phyloP scores from a whole-genome alignment of 1,140 invertebrate genomes.

The Diplogasteroides magnus region DNA sequence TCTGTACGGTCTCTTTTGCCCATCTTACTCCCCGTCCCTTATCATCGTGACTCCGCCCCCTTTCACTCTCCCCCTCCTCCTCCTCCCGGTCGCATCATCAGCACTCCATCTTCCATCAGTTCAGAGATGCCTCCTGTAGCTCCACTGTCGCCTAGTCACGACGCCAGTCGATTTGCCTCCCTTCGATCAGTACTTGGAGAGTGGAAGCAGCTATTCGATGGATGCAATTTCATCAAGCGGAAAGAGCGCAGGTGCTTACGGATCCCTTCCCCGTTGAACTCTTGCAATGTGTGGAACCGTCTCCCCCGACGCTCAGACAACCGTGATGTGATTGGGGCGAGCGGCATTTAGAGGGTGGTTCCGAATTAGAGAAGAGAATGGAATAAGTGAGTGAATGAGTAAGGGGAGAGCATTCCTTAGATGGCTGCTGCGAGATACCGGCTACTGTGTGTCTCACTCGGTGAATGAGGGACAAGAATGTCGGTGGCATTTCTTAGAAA shows the following conservation, averaged over 20 bases:
- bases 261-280: neutral
- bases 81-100: conserved; percentile 1
- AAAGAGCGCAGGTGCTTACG: conserved; percentile 17
- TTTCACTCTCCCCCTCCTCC: neutral
- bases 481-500: no score
- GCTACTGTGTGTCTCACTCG: no score
- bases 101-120: neutral
- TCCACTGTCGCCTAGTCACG: neutral
- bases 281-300: no score
- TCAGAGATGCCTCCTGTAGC: conserved; percentile 1
- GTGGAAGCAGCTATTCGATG: conserved; percentile 24
- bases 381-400: neutral
- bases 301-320: neutral
- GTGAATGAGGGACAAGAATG: no score
- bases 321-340: no score
- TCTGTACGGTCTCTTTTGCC: neutral
- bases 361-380: neutral
- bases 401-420: neutral
- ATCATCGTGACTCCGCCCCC: neutral
- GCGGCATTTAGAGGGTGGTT: neutral
- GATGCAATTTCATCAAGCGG: conserved; percentile 28
- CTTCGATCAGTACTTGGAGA: conserved; percentile 17
- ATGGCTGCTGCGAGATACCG: neutral
- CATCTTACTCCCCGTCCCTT: conserved; percentile 5
- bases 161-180: conserved; percentile 18